Evolutionary conservation across 2,888 invertebrate genomes (phyloP), one percentile per base, ranked within the genome.

Genomic region (Cryptocephalus moraei): DNA sequence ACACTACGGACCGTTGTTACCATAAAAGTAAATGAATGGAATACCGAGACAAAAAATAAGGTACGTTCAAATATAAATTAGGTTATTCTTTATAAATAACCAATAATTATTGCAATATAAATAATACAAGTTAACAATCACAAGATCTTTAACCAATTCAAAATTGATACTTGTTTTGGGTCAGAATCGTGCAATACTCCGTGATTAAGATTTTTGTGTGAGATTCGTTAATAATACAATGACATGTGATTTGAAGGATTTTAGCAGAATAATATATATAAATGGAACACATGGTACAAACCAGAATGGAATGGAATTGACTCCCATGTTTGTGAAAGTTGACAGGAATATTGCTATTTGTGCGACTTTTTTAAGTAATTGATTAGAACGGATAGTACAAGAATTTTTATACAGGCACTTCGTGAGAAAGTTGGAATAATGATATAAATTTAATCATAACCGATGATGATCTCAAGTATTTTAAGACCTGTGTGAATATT

Each of bases 381-480:
- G 53, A 39, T 42, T 49, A 49, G 53, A 54, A 36, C 51, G 47
- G 36, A 33, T 43, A 42, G 47, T 54, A 41, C 54, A 56, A 45
- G 49, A 52, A 48, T 52, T 40, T 54, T 62, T 59, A 53, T 50
- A 32, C 14, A 38, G 8, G 54, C 49, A 13, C 40, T 54, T n/a
- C 32, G 32, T 40, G 22, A 47, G 3, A 53, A 50, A 46, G 9
- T 51, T 22, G 45, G 39, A 14, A 33, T 31, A 33, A 43, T 32
- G 6, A 3, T 54, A 8, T 11, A 44, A 46, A 52, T 13, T 54
- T 53, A 43, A 45, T 56, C 14, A 56, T 53, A 53, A 54, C 39
- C 8, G 52, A 54, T 45, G 53, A 56, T 13, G 55, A 53, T 44
- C 38, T 47, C 11, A 55, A 56, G 39, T 55, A 55, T 36, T 49